Base-by-base conservation (phyloP, 2,797 vertebrate genomes). In the Eidolon dupreanum region DNA sequence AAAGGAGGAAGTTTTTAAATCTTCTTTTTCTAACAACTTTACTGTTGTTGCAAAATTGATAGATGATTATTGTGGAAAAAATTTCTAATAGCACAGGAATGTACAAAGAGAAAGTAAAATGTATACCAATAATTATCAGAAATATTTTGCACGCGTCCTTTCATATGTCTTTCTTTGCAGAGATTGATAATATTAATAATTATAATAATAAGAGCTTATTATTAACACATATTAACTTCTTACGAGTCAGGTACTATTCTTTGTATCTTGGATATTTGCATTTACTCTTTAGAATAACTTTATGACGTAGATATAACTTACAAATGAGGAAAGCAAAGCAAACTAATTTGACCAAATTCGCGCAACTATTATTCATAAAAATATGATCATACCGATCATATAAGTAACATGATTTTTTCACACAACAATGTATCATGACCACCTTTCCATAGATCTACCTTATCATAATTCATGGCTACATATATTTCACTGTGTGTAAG, bases 371-470 rank as follows among this genome's bases (percentile, higher is more conserved):
- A 36, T 33, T 93, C 70, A 43, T 36, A 66, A 81, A 89, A 73
- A 71, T 41, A 36, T 11, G 12, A 81, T 57, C 17, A 24, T 55
- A 59, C 8, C 53, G 26, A 33, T 65, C 20, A 49, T 16, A 19
- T n/a, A 71, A 57, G 36, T 87, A 46, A 61, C 53, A 63, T 65
- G 26, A 31, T 70, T 90, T 94, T 93, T 88, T 88, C 63, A 66
- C 38, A 79, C 10, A 6, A 36, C 15, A 55, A 6, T 9, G 7
- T 8, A 38, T 33, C 20, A 15, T 15, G 11, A 71, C 3, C 26
- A 46, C 16, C 38, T 92, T 91, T 90, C 16, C 41, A 16, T 16
- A 20, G 46, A 13, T 13, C 31, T 22, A 26, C 8, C 5, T 63
- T 24, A 26, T 51, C 22, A 6, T 24, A 31, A n/a, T 55, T 78